A percentile compares a stretch with the other conserved stretches of the same genome.
Conservation (phyloP, 1,140 invertebrate species). For the Ectropis grisescens region DNA sequence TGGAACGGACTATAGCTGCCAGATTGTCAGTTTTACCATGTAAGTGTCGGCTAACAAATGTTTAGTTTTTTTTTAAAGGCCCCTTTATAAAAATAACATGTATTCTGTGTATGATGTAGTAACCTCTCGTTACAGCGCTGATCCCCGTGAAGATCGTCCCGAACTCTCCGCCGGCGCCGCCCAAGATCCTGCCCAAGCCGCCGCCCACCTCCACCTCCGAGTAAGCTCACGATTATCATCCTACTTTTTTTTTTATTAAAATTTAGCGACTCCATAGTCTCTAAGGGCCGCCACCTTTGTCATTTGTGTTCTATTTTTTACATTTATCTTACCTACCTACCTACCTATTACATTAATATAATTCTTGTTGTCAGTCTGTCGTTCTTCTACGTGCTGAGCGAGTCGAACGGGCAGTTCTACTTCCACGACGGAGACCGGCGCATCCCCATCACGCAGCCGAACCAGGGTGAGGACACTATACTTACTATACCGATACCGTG, state of each 20-base stretch:
- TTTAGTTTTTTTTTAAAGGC: no score
- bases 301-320: no score
- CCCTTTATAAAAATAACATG: no score
- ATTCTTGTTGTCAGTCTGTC: constrained; percentile 18
- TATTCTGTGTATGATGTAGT: no score
- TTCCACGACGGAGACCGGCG: constrained; percentile 48
- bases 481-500: no score
- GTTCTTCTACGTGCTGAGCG: constrained; percentile 47
- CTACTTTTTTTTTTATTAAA: neutral
- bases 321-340: no score
- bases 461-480: no score
- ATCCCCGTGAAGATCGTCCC: constrained; percentile 40
- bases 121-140: constrained; percentile 20
- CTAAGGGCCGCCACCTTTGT: no score
- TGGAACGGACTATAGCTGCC: no score
- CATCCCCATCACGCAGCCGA: constrained; percentile 33
- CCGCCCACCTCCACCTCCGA: constrained; percentile 26
- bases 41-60: no score
- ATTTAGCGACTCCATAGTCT: neutral
- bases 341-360: no score
- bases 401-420: constrained; percentile 51
- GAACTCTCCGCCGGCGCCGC: constrained; percentile 24
- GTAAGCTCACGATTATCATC: constrained; percentile 28
- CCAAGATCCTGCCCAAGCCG: constrained; percentile 36
- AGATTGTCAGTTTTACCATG: no score